phyloP scores from a whole-genome alignment of 2,113 vertebrate genomes.

The Ahaetulla prasina region DNA sequence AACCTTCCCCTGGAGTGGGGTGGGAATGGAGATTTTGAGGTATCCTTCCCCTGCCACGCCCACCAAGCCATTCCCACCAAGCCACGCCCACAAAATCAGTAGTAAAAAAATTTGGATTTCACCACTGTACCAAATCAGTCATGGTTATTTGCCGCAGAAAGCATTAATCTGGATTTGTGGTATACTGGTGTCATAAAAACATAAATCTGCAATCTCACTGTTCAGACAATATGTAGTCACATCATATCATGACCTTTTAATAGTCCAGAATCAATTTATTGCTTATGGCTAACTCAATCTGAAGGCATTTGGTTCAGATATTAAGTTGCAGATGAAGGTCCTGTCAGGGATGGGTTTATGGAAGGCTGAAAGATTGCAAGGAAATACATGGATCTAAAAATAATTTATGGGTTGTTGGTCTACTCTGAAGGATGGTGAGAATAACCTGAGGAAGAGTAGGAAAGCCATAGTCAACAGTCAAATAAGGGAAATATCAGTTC shows the following conservation, averaged over 20 bases:
- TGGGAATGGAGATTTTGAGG: too few species aligned
- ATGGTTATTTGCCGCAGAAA: neutral
- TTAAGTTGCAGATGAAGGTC: neutral
- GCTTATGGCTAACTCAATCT: neutral
- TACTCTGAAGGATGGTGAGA: neutral
- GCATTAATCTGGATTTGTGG: neutral
- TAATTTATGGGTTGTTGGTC: neutral
- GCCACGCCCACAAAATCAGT: too few species aligned
- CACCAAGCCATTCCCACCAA: too few species aligned
- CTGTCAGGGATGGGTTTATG: neutral
- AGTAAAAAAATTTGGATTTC: too few species aligned
- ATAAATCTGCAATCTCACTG: neutral
- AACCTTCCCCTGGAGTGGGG: too few species aligned
- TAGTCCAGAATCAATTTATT: neutral
- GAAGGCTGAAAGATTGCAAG: neutral
- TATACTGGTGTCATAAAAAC: neutral
- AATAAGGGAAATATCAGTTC: neutral
- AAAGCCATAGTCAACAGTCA: neutral
- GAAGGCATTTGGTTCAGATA: neutral
- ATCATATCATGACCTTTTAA: neutral
- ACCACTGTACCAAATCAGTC: neutral
- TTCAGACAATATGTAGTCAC: neutral
- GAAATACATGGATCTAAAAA: neutral
- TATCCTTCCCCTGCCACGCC: too few species aligned
- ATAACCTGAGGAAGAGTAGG: neutral